Base-by-base conservation (phyloP, 2,113 vertebrate species). In the Prietella phreatophila region DNA sequence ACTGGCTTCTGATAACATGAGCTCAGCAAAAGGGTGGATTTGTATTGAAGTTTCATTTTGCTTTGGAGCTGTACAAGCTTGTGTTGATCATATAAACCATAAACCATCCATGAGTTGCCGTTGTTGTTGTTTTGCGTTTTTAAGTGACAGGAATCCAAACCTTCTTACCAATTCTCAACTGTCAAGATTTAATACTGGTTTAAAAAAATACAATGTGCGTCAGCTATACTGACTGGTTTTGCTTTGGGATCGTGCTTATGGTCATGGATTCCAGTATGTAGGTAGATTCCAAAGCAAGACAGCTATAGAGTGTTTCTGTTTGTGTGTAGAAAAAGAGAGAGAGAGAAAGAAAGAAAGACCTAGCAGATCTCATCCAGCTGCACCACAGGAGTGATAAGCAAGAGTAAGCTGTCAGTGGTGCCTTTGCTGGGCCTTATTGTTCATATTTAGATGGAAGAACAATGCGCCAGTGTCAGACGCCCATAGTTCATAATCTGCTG, bases 401-500 rank as follows among this genome's bases (percentile, higher is more conserved):
- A 92, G 93, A 94, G 93, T 93, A 93, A 94, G 92, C 91, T 93
- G 90, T 93, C 93, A 94, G 93, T 5, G 10, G 90, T 87, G 90
- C 82, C 92, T 93, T 93, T 76, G 67, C 83, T 83, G 81, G 89
- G 91, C 85, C 93, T 93, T 95, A 92, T 94, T 94, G 93, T 88
- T 96, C 95, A 94, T 94, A 94, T 95, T 95, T 95, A 95, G 93
- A 95, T 95, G 94, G 95, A 95, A 93, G 95, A 95, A 95, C 95
- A 95, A 96, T 95, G 94, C 93, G 91, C 92, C 92, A 61, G 93
- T 95, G 96, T 95, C 94, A 95, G 95, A 93, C 93, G 94, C 93
- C 95, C 94, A 95, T 95, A 95, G 95, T 95, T 96, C 95, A 96
- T 96, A 96, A 95, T 95, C 95, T 96, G 95, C 96, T 96, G 95